phyloP scores from a whole-genome alignment of 1,140 invertebrate species.

The Drosophila parabipectinata region DNA sequence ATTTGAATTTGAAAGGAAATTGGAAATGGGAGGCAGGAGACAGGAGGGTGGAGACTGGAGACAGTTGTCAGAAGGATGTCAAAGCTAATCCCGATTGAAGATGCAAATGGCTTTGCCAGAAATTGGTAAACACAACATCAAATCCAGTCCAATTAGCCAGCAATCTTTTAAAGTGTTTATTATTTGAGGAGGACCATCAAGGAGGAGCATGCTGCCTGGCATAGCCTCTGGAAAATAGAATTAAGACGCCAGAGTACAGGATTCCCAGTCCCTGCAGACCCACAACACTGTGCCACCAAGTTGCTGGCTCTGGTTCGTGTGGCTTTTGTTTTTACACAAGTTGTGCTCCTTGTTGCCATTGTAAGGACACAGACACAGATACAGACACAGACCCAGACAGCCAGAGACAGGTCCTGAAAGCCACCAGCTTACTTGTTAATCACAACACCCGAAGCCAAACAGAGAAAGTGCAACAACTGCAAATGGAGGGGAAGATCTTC shows the following conservation, averaged over 20 bases:
- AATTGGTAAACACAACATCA: constrained; percentile 16
- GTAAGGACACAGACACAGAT: constrained; percentile 3
- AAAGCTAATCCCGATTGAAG: not conserved
- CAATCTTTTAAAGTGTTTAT: constrained; percentile 39
- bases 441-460: constrained; percentile 48
- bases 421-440: constrained; percentile 52
- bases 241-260: constrained; percentile 27
- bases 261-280: constrained; percentile 8
- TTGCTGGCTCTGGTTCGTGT: constrained; percentile 18
- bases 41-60: too few relatives aligned
- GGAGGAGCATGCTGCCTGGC: not conserved
- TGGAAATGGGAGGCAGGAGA: too few relatives aligned
- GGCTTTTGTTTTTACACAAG: constrained; percentile 14
- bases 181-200: constrained; percentile 28
- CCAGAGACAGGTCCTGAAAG: constrained; percentile 20
- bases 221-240: constrained; percentile 40
- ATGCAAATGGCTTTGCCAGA: not conserved
- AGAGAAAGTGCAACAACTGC: constrained; percentile 50
- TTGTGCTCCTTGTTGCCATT: constrained; percentile 16
- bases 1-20: not conserved
- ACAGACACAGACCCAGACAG: not conserved
- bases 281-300: constrained; percentile 26
- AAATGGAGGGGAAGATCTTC: constrained; percentile 26
- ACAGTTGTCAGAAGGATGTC: too few relatives aligned
- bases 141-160: constrained; percentile 38